phyloP scores from a whole-genome alignment of 2,888 invertebrate genomes.

The Agrochola macilenta region DNA sequence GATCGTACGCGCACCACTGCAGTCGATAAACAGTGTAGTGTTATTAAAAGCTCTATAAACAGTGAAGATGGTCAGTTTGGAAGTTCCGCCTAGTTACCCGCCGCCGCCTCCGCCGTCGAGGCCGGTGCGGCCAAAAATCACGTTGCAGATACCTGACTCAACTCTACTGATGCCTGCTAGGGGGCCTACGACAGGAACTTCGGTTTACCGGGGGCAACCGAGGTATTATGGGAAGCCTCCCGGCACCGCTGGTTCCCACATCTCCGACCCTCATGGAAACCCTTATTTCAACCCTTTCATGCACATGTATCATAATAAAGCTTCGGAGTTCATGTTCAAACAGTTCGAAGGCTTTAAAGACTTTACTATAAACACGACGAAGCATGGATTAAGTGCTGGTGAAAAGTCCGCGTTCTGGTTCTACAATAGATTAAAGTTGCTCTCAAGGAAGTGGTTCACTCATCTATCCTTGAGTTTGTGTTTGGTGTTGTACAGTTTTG shows the following conservation, averaged over 20 bases:
- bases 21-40: slow-evolving; percentile 60
- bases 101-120: slow-evolving; percentile 84
- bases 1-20: slow-evolving; percentile 42
- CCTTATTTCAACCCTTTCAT: slow-evolving; percentile 84
- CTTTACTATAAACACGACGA: slow-evolving; percentile 93
- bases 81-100: slow-evolving; percentile 79
- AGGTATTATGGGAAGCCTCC: slow-evolving; percentile 79
- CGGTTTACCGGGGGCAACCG: slow-evolving; percentile 74
- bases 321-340: slow-evolving; percentile 94
- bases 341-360: slow-evolving; percentile 95
- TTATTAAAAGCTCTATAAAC: slow-evolving; percentile 64
- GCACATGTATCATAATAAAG: slow-evolving; percentile 92
- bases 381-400: slow-evolving; percentile 95
- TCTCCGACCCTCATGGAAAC: slow-evolving; percentile 80
- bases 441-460: slow-evolving; percentile 96
- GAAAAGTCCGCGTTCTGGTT: slow-evolving; percentile 95
- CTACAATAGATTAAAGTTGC: slow-evolving; percentile 94
- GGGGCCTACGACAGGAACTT: slow-evolving; percentile 73
- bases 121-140: slow-evolving; percentile 86
- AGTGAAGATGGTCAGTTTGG: slow-evolving; percentile 76
- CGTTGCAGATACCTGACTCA: slow-evolving; percentile 85
- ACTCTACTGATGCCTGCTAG: slow-evolving; percentile 72
- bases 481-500: slow-evolving; percentile 94
- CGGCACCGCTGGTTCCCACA: slow-evolving; percentile 80
- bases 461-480: slow-evolving; percentile 96